These are phyloP conservation scores for Campoletis sonorensis DNA, from an alignment of 1,140 invertebrate genomes.

Conservation along the genomic window DNA sequence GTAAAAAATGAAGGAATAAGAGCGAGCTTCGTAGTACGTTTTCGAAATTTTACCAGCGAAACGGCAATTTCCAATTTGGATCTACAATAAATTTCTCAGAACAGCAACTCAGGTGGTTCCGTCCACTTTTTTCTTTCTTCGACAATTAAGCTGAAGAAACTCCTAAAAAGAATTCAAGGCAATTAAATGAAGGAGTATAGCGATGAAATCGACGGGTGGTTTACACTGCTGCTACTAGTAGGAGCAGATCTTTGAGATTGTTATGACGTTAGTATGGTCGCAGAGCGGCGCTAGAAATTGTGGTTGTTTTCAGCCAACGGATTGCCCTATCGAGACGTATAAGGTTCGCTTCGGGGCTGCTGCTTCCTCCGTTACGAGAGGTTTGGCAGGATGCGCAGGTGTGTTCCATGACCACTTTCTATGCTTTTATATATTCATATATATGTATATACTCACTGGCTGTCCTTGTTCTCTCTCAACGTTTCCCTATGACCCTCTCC, in stretches of 20 bases:
- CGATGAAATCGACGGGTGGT: constrained; percentile 48
- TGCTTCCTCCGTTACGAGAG: constrained; percentile 43
- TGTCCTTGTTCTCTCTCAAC: neutral
- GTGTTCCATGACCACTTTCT: constrained; percentile 54
- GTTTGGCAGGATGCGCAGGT: constrained; percentile 53
- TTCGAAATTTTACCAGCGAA: no score
- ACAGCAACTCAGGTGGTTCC: constrained; percentile 65
- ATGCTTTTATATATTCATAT: neutral
- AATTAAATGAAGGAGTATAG: no score
- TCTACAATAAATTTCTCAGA: no score
- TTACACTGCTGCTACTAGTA: neutral
- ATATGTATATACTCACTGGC: neutral
- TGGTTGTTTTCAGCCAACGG: neutral
- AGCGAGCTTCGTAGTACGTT: no score
- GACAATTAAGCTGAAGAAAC: constrained; percentile 59
- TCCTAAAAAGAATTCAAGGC: constrained; percentile 1
- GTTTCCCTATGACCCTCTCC: constrained; percentile 13
- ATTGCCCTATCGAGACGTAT: constrained; percentile 19
- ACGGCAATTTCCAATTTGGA: no score
- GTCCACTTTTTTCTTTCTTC: constrained; percentile 54
- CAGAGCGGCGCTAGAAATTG: constrained; percentile 26
- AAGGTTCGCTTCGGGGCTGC: constrained; percentile 27
- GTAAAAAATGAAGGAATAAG: no score
- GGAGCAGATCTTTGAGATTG: constrained; percentile 25
- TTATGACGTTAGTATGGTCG: constrained; percentile 45